Evolutionary conservation across 1,140 invertebrate species (phyloP).

Genomic region (Hesperophylax magnus): DNA sequence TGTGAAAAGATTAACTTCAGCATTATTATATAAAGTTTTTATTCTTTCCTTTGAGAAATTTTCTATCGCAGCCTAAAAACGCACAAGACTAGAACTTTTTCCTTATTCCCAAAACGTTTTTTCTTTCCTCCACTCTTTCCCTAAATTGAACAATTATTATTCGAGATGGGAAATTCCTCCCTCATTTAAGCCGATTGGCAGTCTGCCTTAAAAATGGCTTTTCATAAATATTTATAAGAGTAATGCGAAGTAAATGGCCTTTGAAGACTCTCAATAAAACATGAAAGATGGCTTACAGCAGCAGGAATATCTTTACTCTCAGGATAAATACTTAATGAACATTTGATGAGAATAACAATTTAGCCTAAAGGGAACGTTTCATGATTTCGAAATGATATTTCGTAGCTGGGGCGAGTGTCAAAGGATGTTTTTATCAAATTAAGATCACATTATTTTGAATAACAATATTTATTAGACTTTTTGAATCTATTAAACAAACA

Average conservation of each 20-base stretch:
- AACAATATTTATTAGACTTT: no score
- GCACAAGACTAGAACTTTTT: no score
- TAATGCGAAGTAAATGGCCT: constrained; percentile 36
- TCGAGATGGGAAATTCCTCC: background rate
- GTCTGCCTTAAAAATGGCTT: constrained; percentile 9
- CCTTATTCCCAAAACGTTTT: no score
- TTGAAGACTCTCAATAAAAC: constrained; percentile 32
- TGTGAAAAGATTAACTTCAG: no score
- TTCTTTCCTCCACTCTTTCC: background rate
- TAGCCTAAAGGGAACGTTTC: background rate
- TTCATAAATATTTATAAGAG: constrained; percentile 32
- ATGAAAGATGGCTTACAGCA: constrained; percentile 26
- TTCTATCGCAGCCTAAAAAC: no score
- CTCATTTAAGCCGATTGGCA: constrained; percentile 1
- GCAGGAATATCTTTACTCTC: background rate
- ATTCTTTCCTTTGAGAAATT: no score
- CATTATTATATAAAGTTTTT: no score
- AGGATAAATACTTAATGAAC: constrained; percentile 30
- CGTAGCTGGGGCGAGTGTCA: background rate
- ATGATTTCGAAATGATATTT: background rate
- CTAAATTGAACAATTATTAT: constrained; percentile 5
- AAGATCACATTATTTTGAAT: no score
- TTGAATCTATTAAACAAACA: no score
- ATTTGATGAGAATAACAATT: constrained; percentile 24
- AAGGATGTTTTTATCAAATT: no score